phyloP scores from a whole-genome alignment of 2,113 vertebrate species.

The Tilapia sparmanii region DNA sequence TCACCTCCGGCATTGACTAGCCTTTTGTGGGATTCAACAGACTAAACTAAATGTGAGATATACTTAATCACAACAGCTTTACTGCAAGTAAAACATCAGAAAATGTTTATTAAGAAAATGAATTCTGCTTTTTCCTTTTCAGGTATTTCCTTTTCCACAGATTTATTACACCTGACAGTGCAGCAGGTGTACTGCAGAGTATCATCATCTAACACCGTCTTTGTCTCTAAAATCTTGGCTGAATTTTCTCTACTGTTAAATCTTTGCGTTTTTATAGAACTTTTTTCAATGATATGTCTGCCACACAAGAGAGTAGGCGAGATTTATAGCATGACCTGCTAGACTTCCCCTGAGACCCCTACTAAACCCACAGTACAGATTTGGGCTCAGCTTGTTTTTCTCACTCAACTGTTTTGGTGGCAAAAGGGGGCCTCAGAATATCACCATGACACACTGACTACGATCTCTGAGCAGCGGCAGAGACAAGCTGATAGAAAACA shows the following conservation, averaged over 20 bases:
- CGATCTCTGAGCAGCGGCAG: neutral
- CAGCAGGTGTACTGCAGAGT: neutral
- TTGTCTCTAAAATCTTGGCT: neutral
- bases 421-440: neutral
- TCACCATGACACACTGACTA: neutral
- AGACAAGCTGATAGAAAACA: neutral
- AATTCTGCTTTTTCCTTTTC: neutral
- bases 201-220: neutral
- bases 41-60: accelerated
- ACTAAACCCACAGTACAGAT: neutral
- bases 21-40: slow-evolving; percentile 1
- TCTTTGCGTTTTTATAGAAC: neutral
- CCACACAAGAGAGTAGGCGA: neutral
- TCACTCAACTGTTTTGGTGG: neutral
- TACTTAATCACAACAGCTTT: neutral
- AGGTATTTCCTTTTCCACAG: neutral
- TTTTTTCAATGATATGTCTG: neutral
- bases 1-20: slow-evolving; percentile 47
- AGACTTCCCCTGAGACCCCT: neutral
- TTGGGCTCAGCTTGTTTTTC: neutral
- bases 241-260: neutral
- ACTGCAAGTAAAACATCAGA: neutral
- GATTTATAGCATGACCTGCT: neutral
- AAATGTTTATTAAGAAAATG: neutral
- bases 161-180: neutral